Evolutionary conservation across 2,888 invertebrate species (phyloP).

Genomic region (Serrognathus titanus): DNA sequence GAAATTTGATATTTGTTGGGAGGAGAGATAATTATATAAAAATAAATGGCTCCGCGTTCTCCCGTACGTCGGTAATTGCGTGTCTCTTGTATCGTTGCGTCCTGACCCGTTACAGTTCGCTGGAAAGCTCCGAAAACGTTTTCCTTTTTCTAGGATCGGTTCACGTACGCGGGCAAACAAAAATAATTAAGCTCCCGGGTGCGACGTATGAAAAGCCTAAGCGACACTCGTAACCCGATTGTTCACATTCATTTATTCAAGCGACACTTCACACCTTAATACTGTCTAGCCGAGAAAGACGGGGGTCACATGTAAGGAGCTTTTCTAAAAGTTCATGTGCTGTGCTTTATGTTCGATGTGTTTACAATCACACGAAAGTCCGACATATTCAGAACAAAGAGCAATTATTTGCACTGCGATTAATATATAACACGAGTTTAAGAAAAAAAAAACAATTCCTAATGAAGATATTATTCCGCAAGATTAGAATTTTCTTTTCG

Average conservation of each 20-base stretch:
- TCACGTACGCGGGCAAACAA: background rate
- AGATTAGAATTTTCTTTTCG: too few relatives aligned
- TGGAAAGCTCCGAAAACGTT: background rate
- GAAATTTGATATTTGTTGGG: background rate
- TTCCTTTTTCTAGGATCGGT: background rate
- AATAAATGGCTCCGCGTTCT: background rate
- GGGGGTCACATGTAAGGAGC: constrained; percentile 17
- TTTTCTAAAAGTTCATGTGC: constrained; percentile 19
- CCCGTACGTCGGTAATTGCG: background rate
- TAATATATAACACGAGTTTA: too few relatives aligned
- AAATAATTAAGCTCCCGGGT: constrained; percentile 3
- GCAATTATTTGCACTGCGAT: too few relatives aligned
- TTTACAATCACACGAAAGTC: too few relatives aligned
- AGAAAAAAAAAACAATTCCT: too few relatives aligned
- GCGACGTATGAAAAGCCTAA: constrained; percentile 18
- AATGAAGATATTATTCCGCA: too few relatives aligned
- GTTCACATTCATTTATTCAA: constrained; percentile 30
- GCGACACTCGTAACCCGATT: constrained; percentile 27
- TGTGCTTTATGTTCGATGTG: constrained; percentile 7
- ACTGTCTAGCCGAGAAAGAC: constrained; percentile 24
- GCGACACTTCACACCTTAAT: constrained; percentile 29
- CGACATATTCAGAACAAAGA: too few relatives aligned
- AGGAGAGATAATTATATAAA: background rate
- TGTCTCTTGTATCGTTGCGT: background rate
- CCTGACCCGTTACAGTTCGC: background rate